Conservation (phyloP, 1,140 invertebrate species). For the Orussus abietinus region DNA sequence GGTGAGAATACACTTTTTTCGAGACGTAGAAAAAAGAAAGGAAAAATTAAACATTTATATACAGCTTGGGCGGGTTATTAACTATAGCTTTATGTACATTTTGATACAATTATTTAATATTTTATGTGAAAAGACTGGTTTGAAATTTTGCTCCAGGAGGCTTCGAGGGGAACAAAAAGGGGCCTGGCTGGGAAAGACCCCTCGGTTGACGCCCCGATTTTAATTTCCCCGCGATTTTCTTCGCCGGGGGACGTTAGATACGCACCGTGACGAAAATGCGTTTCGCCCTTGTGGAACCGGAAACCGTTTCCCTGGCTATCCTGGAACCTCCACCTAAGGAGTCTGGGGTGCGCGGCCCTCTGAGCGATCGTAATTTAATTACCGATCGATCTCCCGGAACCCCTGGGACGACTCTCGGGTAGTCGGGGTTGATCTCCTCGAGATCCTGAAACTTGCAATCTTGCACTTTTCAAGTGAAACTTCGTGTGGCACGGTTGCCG, state of each 20-base stretch:
- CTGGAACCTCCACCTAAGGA: slow-evolving; percentile 22
- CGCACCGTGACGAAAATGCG: slow-evolving; percentile 25
- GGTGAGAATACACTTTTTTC: no score
- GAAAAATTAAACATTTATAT: no score
- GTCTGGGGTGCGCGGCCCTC: slow-evolving; percentile 3
- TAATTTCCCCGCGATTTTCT: slow-evolving; percentile 27
- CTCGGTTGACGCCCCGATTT: slow-evolving; percentile 12
- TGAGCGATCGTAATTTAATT: slow-evolving; percentile 20
- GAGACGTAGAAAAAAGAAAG: no score
- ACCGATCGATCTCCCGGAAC: slow-evolving; percentile 7
- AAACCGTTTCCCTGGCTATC: slow-evolving; percentile 26
- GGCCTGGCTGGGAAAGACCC: slow-evolving; percentile 5
- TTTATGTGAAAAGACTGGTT: no score
- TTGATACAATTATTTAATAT: no score
- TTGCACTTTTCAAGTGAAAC: no score
- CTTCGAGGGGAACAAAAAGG: not conserved
- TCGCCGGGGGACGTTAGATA: slow-evolving; percentile 15
- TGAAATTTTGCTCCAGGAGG: slow-evolving; percentile 2
- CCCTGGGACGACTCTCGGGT: no score
- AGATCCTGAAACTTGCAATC: no score
- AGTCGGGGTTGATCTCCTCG: no score
- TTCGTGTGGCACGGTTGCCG: no score
- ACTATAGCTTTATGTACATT: no score
- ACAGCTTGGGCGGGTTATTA: no score
- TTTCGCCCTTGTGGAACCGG: slow-evolving; percentile 18